Evolutionary conservation across 2,888 invertebrate genomes (phyloP), one percentile per base, ranked within the genome.

Genomic region (Ophion ellenae): DNA sequence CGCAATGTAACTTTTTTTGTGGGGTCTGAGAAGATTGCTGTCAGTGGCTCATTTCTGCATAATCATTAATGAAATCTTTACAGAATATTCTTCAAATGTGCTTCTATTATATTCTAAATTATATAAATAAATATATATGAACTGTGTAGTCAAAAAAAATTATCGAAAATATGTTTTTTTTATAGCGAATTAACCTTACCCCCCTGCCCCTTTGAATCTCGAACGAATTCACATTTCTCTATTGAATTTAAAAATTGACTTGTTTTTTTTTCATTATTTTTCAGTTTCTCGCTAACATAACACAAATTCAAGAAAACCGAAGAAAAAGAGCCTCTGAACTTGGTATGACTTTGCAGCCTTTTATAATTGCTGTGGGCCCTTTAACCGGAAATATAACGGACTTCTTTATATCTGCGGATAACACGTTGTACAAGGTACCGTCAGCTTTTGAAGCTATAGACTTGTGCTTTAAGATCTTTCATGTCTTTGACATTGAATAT

Each of bases 401-500:
- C 10, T 47, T 76, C 14, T 76, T 71, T 61, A 63, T 75, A 14
- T 69, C 71, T 63, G 63, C 59, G 7, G 67, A 81, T 40, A 36
- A 76, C 45, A 28, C 28, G 9, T n/a, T 75, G 61, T 81, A 81
- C 11, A 53, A 75, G 57, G 73, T 81, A 57, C 20, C 81, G 67
- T 75, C 81, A 32, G 63, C 69, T 59, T 40, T 75, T 1, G 61
- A 75, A 76, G 81, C 64, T n/a, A 24, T 81, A 20, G 67, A 81
- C 24, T 45, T 73, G 7, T 69, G 75, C 45, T 81, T 81, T 45
- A 75, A 75, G 40, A 24, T 45, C 11, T 75, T 81, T 45, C 69
- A 75, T 57, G 75, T 61, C 17, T 67, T 81, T 20, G 32, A 81
- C 45, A 47, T 61, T 20, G 17, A 75, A 14, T 75, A 75, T 40